These are phyloP conservation scores for Spongilla lacustris DNA, from an alignment of 37 sponge, comb jelly and placozoan genomes.

Conservation along the genomic window DNA sequence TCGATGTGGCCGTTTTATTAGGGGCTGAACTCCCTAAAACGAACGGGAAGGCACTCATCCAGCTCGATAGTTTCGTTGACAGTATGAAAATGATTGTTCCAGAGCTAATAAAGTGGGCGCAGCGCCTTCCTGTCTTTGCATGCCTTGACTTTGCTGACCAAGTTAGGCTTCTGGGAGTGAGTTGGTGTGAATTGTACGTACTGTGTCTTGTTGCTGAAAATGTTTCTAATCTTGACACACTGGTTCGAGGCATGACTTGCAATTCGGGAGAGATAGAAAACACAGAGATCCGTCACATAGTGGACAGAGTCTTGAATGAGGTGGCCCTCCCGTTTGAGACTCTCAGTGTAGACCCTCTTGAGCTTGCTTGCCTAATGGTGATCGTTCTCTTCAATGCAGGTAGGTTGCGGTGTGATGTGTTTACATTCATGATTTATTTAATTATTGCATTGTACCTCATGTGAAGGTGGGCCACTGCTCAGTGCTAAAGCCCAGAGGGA, in stretches of 20 bases:
- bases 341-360: conserved; percentile 45
- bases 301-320: conserved; percentile 44
- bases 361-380: conserved; percentile 58
- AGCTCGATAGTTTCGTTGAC: too few species aligned
- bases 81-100: not conserved
- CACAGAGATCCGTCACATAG: conserved; percentile 15
- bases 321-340: conserved; percentile 37
- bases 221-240: not conserved
- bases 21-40: too few species aligned
- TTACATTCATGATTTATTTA: too few species aligned
- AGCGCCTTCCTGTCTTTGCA: conserved; percentile 42
- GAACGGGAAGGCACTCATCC: too few species aligned
- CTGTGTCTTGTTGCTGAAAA: conserved; percentile 20
- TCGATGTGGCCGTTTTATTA: too few species aligned
- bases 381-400: conserved; percentile 69
- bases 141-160: conserved; percentile 57
- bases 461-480: not conserved
- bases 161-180: conserved; percentile 33
- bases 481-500: not conserved
- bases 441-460: too few species aligned
- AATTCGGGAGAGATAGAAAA: conserved; percentile 8
- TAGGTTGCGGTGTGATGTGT: conserved; percentile 23
- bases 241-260: too few species aligned
- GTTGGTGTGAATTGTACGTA: conserved; percentile 31
- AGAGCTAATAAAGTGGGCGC: too few species aligned